Conservation (phyloP, 2,113 vertebrate species). For the Psammodynastes pulverulentus region DNA sequence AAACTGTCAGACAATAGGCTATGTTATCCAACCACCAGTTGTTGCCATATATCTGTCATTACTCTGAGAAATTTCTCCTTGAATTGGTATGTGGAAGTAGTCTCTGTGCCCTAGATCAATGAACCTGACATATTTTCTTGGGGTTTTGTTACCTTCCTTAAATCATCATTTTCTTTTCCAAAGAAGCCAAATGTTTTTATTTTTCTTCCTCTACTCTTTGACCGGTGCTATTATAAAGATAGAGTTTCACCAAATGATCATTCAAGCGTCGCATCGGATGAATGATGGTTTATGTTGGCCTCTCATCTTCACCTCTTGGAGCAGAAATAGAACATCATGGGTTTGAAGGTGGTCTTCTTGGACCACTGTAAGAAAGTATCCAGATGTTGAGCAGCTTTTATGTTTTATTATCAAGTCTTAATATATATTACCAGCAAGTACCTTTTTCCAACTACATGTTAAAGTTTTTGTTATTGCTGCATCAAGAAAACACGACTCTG, state of each 20-base stretch:
- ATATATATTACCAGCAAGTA: not conserved
- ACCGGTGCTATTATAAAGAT: slow-evolving; percentile 14
- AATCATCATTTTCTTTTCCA: slow-evolving; percentile 41
- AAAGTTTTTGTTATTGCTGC: not conserved
- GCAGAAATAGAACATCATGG: not conserved
- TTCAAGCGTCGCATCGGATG: not conserved
- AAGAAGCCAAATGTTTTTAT: slow-evolving; percentile 37
- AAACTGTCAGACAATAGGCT: slow-evolving; percentile 40
- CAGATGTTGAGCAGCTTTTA: not conserved
- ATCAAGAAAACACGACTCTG: not conserved
- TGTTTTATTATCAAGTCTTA: slow-evolving; percentile 1
- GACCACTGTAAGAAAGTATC: not conserved
- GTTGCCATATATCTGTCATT: not conserved
- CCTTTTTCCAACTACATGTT: not conserved
- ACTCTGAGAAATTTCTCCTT: slow-evolving; percentile 20
- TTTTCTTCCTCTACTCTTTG: not conserved
- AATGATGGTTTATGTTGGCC: slow-evolving; percentile 11
- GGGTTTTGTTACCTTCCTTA: slow-evolving; percentile 42
- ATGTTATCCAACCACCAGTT: slow-evolving; percentile 25
- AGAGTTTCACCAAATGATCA: not conserved
- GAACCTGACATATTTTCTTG: slow-evolving; percentile 41
- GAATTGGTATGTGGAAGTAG: slow-evolving; percentile 39
- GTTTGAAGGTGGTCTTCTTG: not conserved
- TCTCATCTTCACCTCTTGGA: not conserved
- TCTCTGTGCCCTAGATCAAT: not conserved